A percentile compares a stretch with the other conserved stretches of the same genome.
phyloP scores from a whole-genome alignment of 2,888 invertebrate genomes.

The Phyllotreta cruciferae region DNA sequence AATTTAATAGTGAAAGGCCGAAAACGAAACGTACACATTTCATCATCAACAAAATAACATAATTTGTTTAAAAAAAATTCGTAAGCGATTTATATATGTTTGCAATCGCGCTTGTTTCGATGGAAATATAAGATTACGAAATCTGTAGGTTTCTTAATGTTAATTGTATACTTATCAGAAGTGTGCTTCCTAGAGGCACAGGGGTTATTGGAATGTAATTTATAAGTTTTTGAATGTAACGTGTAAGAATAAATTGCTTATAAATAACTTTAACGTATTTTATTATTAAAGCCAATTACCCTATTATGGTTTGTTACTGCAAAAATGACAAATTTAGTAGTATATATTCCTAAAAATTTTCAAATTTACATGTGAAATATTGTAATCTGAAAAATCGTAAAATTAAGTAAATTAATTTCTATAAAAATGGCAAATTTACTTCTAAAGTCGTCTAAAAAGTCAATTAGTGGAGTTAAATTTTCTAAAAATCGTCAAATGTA shows the following conservation, averaged over 20 bases:
- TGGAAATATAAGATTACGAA: slow-evolving; percentile 40
- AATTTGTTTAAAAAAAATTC: slow-evolving; percentile 29
- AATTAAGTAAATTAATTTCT: too few species aligned
- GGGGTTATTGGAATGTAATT: slow-evolving; percentile 53
- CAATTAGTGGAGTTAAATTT: too few species aligned
- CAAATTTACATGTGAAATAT: too few species aligned
- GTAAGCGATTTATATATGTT: slow-evolving; percentile 49
- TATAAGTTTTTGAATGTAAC: slow-evolving; percentile 60
- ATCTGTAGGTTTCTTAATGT: slow-evolving; percentile 51
- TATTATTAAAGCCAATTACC: background rate
- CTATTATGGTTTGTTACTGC: too few species aligned
- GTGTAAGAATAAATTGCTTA: slow-evolving; percentile 60
- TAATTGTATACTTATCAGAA: slow-evolving; percentile 40
- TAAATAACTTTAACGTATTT: slow-evolving; percentile 45
- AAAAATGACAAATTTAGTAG: too few species aligned
- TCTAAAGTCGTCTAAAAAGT: too few species aligned
- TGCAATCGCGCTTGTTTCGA: slow-evolving; percentile 43
- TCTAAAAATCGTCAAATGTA: too few species aligned
- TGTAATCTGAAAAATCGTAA: too few species aligned
- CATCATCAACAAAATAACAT: slow-evolving; percentile 35
- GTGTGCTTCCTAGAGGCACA: slow-evolving; percentile 47
- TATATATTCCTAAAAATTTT: too few species aligned
- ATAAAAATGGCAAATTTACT: too few species aligned
- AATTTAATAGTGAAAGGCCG: slow-evolving; percentile 32
- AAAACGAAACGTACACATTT: slow-evolving; percentile 52